Evolutionary conservation across 2,113 vertebrate genomes (phyloP).

Genomic region (Trachemys scripta): DNA sequence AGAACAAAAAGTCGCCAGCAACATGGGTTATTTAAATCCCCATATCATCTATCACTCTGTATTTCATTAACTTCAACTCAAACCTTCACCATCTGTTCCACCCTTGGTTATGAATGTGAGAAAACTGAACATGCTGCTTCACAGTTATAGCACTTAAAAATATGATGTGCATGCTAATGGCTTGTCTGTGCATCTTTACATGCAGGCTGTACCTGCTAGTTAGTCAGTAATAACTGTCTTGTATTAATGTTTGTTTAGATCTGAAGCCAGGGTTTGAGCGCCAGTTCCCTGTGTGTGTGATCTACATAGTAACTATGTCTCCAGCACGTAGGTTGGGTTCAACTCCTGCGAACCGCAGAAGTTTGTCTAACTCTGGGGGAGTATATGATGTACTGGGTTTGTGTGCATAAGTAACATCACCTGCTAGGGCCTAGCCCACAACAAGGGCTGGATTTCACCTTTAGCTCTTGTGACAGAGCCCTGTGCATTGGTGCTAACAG

Average conservation of each 20-base stretch:
- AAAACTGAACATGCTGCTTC: constrained; percentile 73
- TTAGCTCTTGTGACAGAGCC: no score
- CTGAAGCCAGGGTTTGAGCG: accelerated
- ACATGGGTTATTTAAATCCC: constrained; percentile 75
- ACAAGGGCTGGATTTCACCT: background rate
- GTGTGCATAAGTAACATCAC: accelerated
- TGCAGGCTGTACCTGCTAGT: background rate
- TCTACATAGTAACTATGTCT: background rate
- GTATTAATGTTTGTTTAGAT: background rate
- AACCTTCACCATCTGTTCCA: constrained; percentile 78
- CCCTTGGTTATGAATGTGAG: constrained; percentile 75
- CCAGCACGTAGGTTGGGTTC: accelerated
- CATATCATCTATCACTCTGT: constrained; percentile 71
- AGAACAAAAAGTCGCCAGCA: constrained; percentile 75
- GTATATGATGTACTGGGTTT: background rate
- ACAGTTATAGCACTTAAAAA: constrained; percentile 51
- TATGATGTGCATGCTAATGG: constrained; percentile 64
- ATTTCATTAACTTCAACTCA: constrained; percentile 75
- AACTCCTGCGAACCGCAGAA: background rate
- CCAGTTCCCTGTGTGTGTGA: accelerated
- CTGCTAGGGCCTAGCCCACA: accelerated
- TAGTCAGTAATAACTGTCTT: accelerated
- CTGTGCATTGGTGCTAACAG: background rate
- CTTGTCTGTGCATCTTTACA: background rate
- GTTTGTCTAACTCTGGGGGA: accelerated